Base-by-base conservation (phyloP, 2,113 vertebrate genomes). In the Oncorhynchus masou region DNA sequence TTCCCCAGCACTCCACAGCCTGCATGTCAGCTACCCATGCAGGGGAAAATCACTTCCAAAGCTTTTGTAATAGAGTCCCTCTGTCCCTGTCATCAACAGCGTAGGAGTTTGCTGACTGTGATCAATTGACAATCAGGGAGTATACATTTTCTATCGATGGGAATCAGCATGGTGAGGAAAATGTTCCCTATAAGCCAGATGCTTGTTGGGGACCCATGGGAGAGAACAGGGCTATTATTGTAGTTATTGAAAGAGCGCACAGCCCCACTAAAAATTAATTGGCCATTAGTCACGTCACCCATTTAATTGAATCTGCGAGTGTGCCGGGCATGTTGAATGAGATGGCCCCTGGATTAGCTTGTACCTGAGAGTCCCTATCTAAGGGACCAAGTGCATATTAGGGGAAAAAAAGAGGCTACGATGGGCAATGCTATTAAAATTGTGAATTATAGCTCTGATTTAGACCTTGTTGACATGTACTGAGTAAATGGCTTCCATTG, bases 271-370 rank as follows among this genome's bases (percentile, higher is more conserved):
- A 70, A 62, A 34, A 73, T 70, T 51, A 65, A 74, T 70, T 24
- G 49, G 11, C 67, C 57, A 70, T 79, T 79, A 67, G 71, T 70
- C 57, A 19, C 29, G 62, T 74, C 49, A 29, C 71, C 64, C 31
- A 49, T 78, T 74, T 69, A 74, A 79, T 62, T 74, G 54, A 74
- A 73, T 69, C 31, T 13, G n/a, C 19, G 60, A 25, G 48, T 62
- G 62, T 69, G 34, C 12, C 13, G 54, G 66, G 77, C 22, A 70
- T 24, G 59, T 16, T 20, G 62, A 67, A 57, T 9, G 71, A 69
- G 66, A 31, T 13, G 39, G 39, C 39, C 39, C 8, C 34, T 39
- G 34, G 34, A 39, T 39, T 39, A 39, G 7, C 34, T 39, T 39
- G 34, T 9, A 39, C 34, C 8, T 39, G 34, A 39, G 8, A 39